Percentiles rank a stretch among this genome's conserved stretches.
These are phyloP conservation scores for Poecilus cupreus DNA, from an alignment of 2,888 invertebrate genomes.

Conservation along the genomic window DNA sequence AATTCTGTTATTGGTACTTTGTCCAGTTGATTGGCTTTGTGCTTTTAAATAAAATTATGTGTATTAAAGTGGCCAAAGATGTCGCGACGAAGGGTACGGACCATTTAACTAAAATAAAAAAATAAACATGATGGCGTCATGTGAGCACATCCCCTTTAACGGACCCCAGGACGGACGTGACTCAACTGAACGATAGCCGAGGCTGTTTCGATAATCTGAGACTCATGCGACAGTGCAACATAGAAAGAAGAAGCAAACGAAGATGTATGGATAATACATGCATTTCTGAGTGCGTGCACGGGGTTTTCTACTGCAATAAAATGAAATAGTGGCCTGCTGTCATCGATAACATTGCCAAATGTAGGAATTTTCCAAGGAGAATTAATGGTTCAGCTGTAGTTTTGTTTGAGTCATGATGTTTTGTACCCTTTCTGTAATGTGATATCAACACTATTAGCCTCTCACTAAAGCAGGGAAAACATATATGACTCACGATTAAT, in stretches of 20 bases:
- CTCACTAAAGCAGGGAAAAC: neutral
- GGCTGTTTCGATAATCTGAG: constrained; percentile 41
- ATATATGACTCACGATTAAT: no score
- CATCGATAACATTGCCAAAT: neutral
- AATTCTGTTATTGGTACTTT: no score
- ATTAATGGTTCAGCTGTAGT: neutral
- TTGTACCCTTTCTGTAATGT: neutral
- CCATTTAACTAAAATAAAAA: neutral
- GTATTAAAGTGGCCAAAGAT: no score
- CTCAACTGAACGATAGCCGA: constrained; percentile 23
- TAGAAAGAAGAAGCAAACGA: constrained; percentile 8
- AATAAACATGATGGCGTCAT: neutral
- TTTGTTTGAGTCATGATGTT: neutral
- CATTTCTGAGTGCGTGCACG: constrained; percentile 16
- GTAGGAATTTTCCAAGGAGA: neutral
- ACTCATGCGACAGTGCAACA: constrained; percentile 23
- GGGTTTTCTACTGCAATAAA: constrained; percentile 10
- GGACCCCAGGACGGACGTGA: neutral
- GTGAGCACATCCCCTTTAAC: constrained; percentile 4
- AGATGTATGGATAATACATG: constrained; percentile 43
- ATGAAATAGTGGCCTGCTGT: neutral
- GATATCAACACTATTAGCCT: neutral
- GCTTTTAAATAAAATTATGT: no score
- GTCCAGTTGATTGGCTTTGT: no score
- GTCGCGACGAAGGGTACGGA: no score